Evolutionary conservation across 2,113 vertebrate species (phyloP).

Genomic region (Buteo buteo): DNA sequence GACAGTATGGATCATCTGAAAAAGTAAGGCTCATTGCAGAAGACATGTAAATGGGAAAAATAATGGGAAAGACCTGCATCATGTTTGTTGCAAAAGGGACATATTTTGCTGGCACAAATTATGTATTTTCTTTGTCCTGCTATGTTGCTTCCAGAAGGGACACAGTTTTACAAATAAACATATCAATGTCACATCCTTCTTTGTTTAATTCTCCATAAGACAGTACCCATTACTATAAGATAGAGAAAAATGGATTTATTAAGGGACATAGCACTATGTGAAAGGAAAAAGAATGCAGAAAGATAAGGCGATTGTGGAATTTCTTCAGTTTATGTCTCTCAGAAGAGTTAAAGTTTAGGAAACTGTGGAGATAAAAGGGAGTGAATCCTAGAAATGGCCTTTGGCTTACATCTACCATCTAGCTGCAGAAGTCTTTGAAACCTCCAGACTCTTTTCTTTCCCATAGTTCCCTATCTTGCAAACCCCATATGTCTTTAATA

Average conservation of each 20-base stretch:
- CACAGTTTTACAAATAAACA: neutral
- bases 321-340: neutral
- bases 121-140: neutral
- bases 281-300: neutral
- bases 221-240: neutral
- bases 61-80: neutral
- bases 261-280: neutral
- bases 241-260: neutral
- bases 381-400: constrained; percentile 18
- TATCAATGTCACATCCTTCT: neutral
- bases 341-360: constrained; percentile 13
- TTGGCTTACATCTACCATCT: constrained; percentile 21
- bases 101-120: neutral
- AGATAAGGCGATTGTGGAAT: neutral
- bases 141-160: neutral
- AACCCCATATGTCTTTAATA: constrained; percentile 7
- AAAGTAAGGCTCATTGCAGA: neutral
- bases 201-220: neutral
- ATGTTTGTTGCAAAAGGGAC: neutral
- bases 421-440: constrained; percentile 34
- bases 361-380: constrained; percentile 42
- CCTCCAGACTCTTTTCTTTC: neutral
- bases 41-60: neutral
- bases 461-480: neutral
- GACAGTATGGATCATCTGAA: neutral